phyloP scores from a whole-genome alignment of 2,797 vertebrate genomes.

The Picus viridis region DNA sequence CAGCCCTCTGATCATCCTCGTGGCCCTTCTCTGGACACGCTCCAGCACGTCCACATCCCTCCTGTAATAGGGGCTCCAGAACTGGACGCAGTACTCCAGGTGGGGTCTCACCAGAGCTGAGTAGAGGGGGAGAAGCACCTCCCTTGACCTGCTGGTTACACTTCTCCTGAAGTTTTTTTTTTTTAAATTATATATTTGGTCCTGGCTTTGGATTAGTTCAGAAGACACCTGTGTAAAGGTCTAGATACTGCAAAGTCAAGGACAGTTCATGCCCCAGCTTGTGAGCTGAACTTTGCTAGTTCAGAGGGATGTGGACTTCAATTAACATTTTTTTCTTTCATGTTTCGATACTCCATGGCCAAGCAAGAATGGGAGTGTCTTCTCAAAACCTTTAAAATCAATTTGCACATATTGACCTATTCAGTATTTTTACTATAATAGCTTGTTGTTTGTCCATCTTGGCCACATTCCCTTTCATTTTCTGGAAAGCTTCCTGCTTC shows the following conservation, averaged over 20 bases:
- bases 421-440: not conserved
- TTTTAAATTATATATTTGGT: not conserved
- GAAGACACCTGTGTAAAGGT: not conserved
- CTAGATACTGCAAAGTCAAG: not conserved
- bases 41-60: too few relatives aligned
- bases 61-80: too few relatives aligned
- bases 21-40: too few relatives aligned
- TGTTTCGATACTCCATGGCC: not conserved
- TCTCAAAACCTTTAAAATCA: not conserved
- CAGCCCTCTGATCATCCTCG: too few relatives aligned
- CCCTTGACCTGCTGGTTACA: too few relatives aligned
- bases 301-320: not conserved
- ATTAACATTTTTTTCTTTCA: not conserved
- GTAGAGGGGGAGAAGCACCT: too few relatives aligned
- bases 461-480: not conserved
- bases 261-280: not conserved
- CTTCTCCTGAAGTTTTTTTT: too few relatives aligned
- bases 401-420: not conserved
- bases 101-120: too few relatives aligned
- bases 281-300: not conserved
- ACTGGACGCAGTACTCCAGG: too few relatives aligned
- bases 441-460: not conserved
- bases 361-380: not conserved
- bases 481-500: conserved; percentile 24
- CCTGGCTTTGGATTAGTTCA: not conserved